Evolutionary conservation across 1,140 invertebrate species (phyloP).

Genomic region (Drosophila chauvacae): DNA sequence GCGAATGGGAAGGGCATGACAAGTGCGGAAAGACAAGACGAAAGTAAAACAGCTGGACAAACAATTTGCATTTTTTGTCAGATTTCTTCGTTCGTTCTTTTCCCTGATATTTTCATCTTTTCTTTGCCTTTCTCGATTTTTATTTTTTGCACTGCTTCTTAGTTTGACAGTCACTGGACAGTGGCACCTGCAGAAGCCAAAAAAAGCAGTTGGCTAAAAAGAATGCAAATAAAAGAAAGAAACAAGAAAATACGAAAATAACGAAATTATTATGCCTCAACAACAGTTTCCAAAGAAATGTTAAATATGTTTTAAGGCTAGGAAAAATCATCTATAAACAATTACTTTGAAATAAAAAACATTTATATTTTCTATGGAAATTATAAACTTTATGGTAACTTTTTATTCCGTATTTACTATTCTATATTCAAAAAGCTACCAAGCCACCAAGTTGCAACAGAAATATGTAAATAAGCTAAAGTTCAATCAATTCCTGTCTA

Average conservation of each 20-base stretch:
- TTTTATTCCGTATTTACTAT: no score
- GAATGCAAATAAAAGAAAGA: background rate
- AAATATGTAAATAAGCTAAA: no score
- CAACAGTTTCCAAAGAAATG: no score
- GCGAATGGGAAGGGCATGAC: slow-evolving; percentile 7
- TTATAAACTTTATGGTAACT: no score
- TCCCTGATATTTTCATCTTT: background rate
- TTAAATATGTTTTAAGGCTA: background rate
- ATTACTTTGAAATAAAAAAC: background rate
- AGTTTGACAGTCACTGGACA: slow-evolving; percentile 38
- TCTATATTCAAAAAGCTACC: background rate
- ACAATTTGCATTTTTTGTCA: slow-evolving; percentile 50
- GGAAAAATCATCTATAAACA: background rate
- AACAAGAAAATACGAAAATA: background rate
- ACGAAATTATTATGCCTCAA: background rate
- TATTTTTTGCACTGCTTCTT: slow-evolving; percentile 1
- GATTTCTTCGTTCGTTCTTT: slow-evolving; percentile 21
- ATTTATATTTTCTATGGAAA: background rate
- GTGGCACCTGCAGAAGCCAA: slow-evolving; percentile 24
- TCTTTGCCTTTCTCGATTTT: background rate
- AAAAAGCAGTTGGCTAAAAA: slow-evolving; percentile 5
- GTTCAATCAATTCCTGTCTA: no score
- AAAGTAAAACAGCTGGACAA: slow-evolving; percentile 62
- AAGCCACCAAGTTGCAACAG: background rate
- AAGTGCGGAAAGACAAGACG: slow-evolving; percentile 44